A percentile compares a stretch with the other conserved stretches of the same genome.
Conservation (phyloP, 2,888 invertebrate genomes). For the Cyrtodaria siliqua region DNA sequence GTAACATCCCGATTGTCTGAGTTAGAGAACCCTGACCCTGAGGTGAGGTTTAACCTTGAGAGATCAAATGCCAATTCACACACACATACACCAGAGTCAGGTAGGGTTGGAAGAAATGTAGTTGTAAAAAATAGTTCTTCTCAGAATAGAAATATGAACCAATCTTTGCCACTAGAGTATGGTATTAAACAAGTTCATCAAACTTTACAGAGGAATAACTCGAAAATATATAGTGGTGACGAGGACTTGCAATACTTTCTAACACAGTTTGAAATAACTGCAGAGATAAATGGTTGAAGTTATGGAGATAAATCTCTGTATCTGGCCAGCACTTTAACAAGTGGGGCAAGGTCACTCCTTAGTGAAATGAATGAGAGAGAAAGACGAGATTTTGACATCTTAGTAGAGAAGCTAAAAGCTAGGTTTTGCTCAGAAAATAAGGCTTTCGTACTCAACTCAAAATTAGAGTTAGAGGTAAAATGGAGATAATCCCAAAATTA, state of each 20-base stretch:
- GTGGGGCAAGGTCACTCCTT: slow-evolving; percentile 37
- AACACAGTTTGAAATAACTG: slow-evolving; percentile 53
- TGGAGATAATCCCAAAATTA: slow-evolving; percentile 50
- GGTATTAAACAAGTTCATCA: no score
- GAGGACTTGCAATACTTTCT: slow-evolving; percentile 54
- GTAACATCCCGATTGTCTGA: slow-evolving; percentile 10
- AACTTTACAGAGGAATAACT: slow-evolving; percentile 28
- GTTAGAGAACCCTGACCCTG: slow-evolving; percentile 13
- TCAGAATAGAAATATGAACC: no score
- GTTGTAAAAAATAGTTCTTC: no score
- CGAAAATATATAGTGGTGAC: slow-evolving; percentile 50
- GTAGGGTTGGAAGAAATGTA: no score
- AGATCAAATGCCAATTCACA: no score
- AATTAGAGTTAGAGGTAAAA: slow-evolving; percentile 15
- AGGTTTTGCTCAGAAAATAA: slow-evolving; percentile 45
- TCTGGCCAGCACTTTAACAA: slow-evolving; percentile 51
- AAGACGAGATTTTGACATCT: slow-evolving; percentile 31
- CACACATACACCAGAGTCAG: no score
- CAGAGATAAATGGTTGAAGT: slow-evolving; percentile 86
- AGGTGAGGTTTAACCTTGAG: slow-evolving; percentile 10
- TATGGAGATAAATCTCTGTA: slow-evolving; percentile 41
- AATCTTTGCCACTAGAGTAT: no score
- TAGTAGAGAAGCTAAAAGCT: slow-evolving; percentile 36
- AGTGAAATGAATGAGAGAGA: slow-evolving; percentile 32
- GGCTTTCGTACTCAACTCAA: slow-evolving; percentile 45